Evolutionary conservation across 2,888 invertebrate species (phyloP).

Genomic region (Eupeodes latifasciatus): DNA sequence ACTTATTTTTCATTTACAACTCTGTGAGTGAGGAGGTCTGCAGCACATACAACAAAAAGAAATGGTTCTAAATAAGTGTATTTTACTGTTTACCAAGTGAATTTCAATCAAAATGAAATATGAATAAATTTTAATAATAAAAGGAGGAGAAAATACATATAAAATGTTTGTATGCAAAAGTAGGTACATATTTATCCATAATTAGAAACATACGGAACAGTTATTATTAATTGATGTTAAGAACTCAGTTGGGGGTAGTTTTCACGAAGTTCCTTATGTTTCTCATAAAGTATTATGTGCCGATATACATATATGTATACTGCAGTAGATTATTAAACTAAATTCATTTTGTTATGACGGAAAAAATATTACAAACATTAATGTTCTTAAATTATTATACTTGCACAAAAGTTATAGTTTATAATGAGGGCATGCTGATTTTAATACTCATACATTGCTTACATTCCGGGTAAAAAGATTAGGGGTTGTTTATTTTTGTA

Average conservation of each 20-base stretch:
- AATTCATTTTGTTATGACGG: too few species aligned
- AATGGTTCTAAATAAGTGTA: slow-evolving; percentile 44
- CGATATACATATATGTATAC: too few species aligned
- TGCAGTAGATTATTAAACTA: too few species aligned
- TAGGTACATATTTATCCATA: background rate
- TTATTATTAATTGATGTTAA: slow-evolving; percentile 37
- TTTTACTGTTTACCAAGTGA: slow-evolving; percentile 32
- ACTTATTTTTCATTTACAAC: too few species aligned
- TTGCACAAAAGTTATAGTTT: background rate
- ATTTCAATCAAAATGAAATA: slow-evolving; percentile 57
- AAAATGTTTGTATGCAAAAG: slow-evolving; percentile 1
- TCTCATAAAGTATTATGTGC: too few species aligned
- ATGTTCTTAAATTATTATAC: background rate
- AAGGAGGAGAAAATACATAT: background rate
- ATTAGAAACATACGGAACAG: slow-evolving; percentile 38
- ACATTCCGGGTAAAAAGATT: background rate
- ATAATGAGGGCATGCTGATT: background rate
- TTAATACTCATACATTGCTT: background rate
- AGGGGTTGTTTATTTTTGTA: too few species aligned
- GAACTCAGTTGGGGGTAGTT: slow-evolving; percentile 3
- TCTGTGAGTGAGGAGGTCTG: background rate
- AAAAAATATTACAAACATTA: background rate
- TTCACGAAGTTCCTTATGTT: too few species aligned
- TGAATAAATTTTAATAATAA: slow-evolving; percentile 52
- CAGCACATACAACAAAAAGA: slow-evolving; percentile 32